Percentiles rank a stretch among this genome's conserved stretches.
These are phyloP conservation scores for Vanessa atalanta DNA, from an alignment of 1,140 invertebrate species.

Conservation along the genomic window DNA sequence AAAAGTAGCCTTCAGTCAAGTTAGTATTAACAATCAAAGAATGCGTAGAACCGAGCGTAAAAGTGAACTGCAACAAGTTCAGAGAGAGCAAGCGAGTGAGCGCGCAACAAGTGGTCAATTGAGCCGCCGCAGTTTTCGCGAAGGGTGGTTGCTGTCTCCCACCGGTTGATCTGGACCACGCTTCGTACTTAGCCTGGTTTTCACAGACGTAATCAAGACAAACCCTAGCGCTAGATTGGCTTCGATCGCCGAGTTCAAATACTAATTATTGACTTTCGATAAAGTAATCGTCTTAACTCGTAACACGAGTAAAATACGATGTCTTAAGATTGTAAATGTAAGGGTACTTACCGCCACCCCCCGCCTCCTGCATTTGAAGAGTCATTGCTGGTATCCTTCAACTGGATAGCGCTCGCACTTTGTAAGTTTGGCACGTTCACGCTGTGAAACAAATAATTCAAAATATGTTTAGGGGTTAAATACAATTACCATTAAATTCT, in stretches of 20 bases:
- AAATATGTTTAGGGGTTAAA: slow-evolving; percentile 1
- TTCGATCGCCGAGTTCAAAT: neutral
- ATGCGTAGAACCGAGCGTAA: slow-evolving; percentile 17
- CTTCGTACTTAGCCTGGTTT: neutral
- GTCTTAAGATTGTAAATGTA: neutral
- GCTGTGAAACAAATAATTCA: slow-evolving; percentile 42
- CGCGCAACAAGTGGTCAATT: slow-evolving; percentile 38
- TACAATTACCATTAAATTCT: neutral
- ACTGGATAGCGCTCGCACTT: slow-evolving; percentile 63
- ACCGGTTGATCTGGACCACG: slow-evolving; percentile 16
- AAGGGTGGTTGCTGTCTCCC: slow-evolving; percentile 13
- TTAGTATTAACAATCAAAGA: slow-evolving; percentile 19
- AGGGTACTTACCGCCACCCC: slow-evolving; percentile 62
- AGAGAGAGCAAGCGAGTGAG: slow-evolving; percentile 21
- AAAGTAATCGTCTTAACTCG: neutral
- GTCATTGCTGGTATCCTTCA: slow-evolving; percentile 61
- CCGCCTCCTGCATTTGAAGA: slow-evolving; percentile 41
- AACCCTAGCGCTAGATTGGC: neutral
- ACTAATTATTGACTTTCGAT: neutral
- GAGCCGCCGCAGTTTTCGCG: slow-evolving; percentile 19
- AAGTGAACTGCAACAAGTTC: slow-evolving; percentile 30
- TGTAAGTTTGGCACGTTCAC: slow-evolving; percentile 63
- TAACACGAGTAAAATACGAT: neutral
- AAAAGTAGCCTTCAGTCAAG: neutral
- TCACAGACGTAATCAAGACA: neutral